These are phyloP conservation scores for Ctenoplectra terminalis DNA, from an alignment of 1,140 invertebrate species.

Conservation along the genomic window DNA sequence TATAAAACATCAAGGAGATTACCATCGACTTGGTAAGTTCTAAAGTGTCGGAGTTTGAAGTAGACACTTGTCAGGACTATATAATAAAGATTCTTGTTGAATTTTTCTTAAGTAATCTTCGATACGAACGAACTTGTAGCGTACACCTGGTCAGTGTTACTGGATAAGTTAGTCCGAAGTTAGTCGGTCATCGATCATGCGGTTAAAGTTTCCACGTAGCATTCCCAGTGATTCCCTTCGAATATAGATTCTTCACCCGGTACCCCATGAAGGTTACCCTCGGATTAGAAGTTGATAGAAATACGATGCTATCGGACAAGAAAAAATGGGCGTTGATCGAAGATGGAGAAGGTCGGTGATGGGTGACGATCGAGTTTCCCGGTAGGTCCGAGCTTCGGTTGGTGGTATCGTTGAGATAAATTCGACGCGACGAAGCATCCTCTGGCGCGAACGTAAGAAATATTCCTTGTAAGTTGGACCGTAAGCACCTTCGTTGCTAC, in stretches of 20 bases:
- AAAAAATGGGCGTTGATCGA: conserved; percentile 21
- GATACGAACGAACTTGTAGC: neutral
- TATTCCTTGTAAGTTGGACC: conserved; percentile 41
- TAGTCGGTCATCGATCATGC: neutral
- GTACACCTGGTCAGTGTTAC: neutral
- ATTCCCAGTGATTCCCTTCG: neutral
- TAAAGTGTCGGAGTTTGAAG: neutral
- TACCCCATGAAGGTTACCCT: neutral
- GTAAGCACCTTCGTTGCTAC: conserved; percentile 16
- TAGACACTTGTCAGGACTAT: neutral
- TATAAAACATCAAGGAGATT: neutral
- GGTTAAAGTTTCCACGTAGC: neutral
- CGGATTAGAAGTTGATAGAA: conserved; percentile 9
- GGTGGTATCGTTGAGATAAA: conserved; percentile 22
- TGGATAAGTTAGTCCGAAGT: neutral
- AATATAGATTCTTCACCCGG: neutral
- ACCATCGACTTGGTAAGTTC: neutral
- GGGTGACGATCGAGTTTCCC: conserved; percentile 19
- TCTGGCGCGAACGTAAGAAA: conserved; percentile 28
- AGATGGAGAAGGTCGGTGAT: too few relatives aligned
- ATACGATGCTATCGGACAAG: neutral
- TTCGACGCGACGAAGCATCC: conserved; percentile 14
- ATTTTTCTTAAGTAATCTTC: neutral
- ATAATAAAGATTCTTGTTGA: neutral
- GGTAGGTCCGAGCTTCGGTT: neutral